Evolutionary conservation across 1,140 invertebrate genomes (phyloP).

Genomic region (Chironomus striatipennis): DNA sequence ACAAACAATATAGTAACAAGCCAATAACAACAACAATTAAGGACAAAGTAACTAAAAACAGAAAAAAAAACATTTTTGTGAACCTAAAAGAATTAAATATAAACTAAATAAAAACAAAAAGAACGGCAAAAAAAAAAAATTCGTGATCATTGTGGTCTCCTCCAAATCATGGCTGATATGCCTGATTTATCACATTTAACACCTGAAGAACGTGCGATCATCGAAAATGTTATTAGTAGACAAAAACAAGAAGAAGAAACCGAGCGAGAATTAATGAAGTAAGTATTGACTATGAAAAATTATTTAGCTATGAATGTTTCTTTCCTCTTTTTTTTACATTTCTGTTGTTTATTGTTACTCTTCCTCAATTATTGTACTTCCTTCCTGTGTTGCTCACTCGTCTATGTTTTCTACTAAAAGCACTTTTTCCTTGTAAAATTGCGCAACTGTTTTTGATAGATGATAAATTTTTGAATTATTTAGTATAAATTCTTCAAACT

Average conservation of each 20-base stretch:
- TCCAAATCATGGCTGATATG: slow-evolving; percentile 59
- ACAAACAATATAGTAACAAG: neutral
- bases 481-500: too few species aligned
- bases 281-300: slow-evolving; percentile 36
- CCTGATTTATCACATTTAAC: slow-evolving; percentile 97
- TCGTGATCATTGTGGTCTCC: slow-evolving; percentile 4
- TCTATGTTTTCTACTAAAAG: too few species aligned
- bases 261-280: slow-evolving; percentile 93
- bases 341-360: too few species aligned
- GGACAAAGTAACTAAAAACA: neutral
- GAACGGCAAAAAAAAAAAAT: neutral
- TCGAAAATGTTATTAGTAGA: slow-evolving; percentile 91
- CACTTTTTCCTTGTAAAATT: too few species aligned
- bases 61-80: neutral
- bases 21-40: too few species aligned
- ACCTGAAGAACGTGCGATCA: slow-evolving; percentile 93
- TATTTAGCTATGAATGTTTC: too few species aligned
- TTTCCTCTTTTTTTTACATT: too few species aligned
- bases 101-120: neutral
- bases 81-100: neutral
- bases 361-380: too few species aligned
- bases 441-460: too few species aligned
- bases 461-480: too few species aligned
- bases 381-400: too few species aligned
- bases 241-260: slow-evolving; percentile 94